Evolutionary conservation across 92 coral and sea anemone genomes (phyloP).

Genomic region (Bergia puertoricense): DNA sequence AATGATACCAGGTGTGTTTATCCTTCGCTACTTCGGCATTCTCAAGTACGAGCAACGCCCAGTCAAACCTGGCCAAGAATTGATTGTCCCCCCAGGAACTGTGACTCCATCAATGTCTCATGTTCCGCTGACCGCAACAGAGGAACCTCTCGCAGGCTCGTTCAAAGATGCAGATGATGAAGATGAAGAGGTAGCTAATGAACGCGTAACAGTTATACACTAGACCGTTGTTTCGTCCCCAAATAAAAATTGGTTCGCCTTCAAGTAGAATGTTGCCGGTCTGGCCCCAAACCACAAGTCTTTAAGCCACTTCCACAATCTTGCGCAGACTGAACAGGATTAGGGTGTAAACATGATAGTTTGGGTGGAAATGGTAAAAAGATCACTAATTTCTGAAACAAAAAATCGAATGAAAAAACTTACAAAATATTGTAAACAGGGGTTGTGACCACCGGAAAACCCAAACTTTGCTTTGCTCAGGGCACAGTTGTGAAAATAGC

Average conservation of each 20-base stretch:
- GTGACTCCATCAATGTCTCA: conserved; percentile 76
- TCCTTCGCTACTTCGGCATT: conserved; percentile 75
- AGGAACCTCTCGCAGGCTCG: conserved; percentile 69
- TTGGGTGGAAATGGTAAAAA: too few relatives aligned
- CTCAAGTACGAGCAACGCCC: conserved; percentile 55
- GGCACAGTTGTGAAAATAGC: too few relatives aligned
- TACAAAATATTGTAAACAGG: too few relatives aligned
- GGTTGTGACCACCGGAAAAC: too few relatives aligned
- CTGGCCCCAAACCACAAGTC: too few relatives aligned
- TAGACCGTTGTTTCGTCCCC: background rate
- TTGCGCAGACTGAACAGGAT: too few relatives aligned
- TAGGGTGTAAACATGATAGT: too few relatives aligned
- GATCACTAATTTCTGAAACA: too few relatives aligned
- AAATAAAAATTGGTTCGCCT: background rate
- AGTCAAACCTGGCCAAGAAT: conserved; percentile 46
- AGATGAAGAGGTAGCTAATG: conserved; percentile 23
- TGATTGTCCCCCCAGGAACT: conserved; percentile 70
- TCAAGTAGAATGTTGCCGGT: too few relatives aligned
- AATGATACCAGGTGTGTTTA: conserved; percentile 66
- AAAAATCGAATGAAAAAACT: too few relatives aligned
- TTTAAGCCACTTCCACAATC: background rate
- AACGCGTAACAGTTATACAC: conserved; percentile 37
- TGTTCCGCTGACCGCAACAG: conserved; percentile 64
- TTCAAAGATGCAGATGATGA: conserved; percentile 52
- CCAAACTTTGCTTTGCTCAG: too few relatives aligned